Evolutionary conservation across 2,888 invertebrate species (phyloP).

Genomic region (Pantelozetes paolii): DNA sequence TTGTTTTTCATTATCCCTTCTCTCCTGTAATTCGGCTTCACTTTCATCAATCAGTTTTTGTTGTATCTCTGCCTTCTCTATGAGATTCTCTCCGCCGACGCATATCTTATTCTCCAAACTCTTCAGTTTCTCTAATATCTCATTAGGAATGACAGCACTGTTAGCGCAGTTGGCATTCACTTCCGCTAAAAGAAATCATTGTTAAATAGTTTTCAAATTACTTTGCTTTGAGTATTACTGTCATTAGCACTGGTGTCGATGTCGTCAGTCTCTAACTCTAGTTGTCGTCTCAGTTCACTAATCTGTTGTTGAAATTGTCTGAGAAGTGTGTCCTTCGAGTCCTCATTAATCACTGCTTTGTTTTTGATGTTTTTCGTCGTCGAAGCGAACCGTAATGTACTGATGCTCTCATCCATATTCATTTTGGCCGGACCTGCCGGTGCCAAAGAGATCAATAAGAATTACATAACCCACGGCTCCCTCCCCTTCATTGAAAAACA

Average conservation of each 20-base stretch:
- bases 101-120: conserved; percentile 91
- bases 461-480: background rate
- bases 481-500: too few species aligned
- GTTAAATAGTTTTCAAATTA: background rate
- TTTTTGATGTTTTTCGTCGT: conserved; percentile 97
- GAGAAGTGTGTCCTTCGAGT: conserved; percentile 92
- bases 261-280: conserved; percentile 61
- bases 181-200: background rate
- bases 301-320: conserved; percentile 96
- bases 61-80: conserved; percentile 94
- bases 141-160: conserved; percentile 64
- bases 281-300: conserved; percentile 77
- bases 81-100: conserved; percentile 93
- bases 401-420: conserved; percentile 96
- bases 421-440: conserved; percentile 78
- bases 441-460: too few species aligned
- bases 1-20: conserved; percentile 72
- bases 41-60: conserved; percentile 81
- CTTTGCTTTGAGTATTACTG: background rate
- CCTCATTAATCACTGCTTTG: conserved; percentile 90
- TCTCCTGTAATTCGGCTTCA: conserved; percentile 71
- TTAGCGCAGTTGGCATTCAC: background rate
- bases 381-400: conserved; percentile 92
- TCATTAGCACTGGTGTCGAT: background rate
- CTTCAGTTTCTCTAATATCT: conserved; percentile 75